phyloP scores from a whole-genome alignment of 1,140 invertebrate species.

The Temnothorax nylanderi region DNA sequence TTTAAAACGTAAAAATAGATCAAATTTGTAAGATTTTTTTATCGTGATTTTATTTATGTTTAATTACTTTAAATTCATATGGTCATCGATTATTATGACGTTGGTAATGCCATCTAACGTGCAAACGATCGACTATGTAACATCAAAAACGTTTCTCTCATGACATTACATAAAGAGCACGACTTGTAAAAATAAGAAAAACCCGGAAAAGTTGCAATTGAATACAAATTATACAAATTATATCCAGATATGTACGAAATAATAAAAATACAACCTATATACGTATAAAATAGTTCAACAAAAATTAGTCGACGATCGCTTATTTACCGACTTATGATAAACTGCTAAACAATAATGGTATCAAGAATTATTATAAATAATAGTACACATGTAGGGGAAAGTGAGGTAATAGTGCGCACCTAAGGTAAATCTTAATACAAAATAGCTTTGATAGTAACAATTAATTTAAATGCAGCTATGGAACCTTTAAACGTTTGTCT shows the following conservation, averaged over 20 bases:
- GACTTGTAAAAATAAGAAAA: not conserved
- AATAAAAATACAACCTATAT: not conserved
- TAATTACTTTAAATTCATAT: conserved; percentile 15
- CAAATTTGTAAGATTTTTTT: not conserved
- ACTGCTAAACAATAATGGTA: not conserved
- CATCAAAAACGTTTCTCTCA: not conserved
- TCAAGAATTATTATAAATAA: no score
- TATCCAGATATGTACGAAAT: not conserved
- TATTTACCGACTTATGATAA: conserved; percentile 29
- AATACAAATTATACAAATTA: not conserved
- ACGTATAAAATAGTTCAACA: not conserved
- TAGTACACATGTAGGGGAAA: no score
- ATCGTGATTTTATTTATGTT: not conserved
- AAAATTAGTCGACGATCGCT: not conserved
- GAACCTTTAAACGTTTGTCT: no score
- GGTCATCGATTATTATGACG: not conserved
- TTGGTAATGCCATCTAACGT: conserved; percentile 25
- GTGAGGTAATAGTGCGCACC: no score
- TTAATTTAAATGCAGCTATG: no score
- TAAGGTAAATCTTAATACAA: no score
- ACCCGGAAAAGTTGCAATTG: not conserved
- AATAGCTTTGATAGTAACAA: no score
- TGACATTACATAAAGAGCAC: not conserved
- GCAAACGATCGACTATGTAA: not conserved
- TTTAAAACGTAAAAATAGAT: not conserved